Evolutionary conservation across 2,113 vertebrate genomes (phyloP).

Genomic region (Hippocampus mohnikei): DNA sequence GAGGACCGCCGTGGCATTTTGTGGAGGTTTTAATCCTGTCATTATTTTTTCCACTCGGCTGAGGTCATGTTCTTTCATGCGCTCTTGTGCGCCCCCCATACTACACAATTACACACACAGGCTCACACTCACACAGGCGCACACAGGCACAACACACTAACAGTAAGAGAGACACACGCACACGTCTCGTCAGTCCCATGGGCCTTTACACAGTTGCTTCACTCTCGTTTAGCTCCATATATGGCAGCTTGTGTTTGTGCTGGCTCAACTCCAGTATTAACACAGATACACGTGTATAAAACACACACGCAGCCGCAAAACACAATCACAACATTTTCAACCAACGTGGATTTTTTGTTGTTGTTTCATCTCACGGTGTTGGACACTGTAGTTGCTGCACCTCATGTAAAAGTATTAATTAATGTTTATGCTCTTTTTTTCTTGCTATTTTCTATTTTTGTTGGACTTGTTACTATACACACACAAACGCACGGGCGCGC

Average conservation of each 20-base stretch:
- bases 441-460: too few species aligned
- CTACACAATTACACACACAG: constrained; percentile 5
- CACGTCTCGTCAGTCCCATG: constrained; percentile 33
- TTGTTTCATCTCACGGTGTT: too few species aligned
- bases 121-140: neutral
- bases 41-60: neutral
- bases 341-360: constrained; percentile 20
- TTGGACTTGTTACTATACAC: too few species aligned
- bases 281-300: constrained; percentile 23
- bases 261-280: constrained; percentile 67
- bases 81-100: constrained; percentile 10
- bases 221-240: constrained; percentile 71
- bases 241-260: constrained; percentile 74
- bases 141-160: neutral
- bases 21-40: constrained; percentile 9
- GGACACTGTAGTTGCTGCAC: too few species aligned
- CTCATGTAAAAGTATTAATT: too few species aligned
- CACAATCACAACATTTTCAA: constrained; percentile 45
- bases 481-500: too few species aligned
- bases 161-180: neutral
- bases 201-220: constrained; percentile 64
- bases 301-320: constrained; percentile 13
- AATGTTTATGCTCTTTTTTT: too few species aligned
- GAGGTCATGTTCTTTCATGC: constrained; percentile 48
- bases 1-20: constrained; percentile 18